phyloP scores from a whole-genome alignment of 2,113 vertebrate species.

The Calyptommatus sinebrachiatus region DNA sequence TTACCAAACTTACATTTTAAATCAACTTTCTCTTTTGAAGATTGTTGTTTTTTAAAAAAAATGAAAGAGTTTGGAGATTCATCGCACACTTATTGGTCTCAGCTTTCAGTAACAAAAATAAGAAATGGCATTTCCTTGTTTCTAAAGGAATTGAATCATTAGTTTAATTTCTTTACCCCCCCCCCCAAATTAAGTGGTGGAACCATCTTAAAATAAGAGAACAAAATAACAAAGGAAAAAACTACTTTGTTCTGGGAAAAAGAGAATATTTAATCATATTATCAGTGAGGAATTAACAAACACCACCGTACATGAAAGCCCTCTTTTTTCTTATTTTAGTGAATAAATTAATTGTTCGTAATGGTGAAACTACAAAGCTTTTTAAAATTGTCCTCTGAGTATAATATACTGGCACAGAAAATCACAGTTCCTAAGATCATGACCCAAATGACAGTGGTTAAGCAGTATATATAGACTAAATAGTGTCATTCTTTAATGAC shows the following conservation, averaged over 20 bases:
- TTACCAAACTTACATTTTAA: neutral
- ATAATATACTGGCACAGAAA: slow-evolving; percentile 48
- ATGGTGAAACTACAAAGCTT: slow-evolving; percentile 59
- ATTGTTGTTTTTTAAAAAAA: neutral
- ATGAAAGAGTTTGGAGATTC: neutral
- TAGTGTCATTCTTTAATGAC: neutral
- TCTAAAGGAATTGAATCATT: slow-evolving; percentile 42
- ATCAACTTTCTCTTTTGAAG: neutral
- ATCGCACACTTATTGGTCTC: neutral
- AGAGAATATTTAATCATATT: slow-evolving; percentile 67
- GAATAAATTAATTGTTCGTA: slow-evolving; percentile 63
- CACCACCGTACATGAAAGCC: slow-evolving; percentile 60
- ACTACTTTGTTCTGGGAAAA: slow-evolving; percentile 61
- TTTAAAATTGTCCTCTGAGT: slow-evolving; percentile 32
- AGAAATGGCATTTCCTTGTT: slow-evolving; percentile 23
- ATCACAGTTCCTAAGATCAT: slow-evolving; percentile 37
- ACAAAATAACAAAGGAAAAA: slow-evolving; percentile 60
- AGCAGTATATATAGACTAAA: slow-evolving; percentile 26
- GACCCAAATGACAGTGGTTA: slow-evolving; percentile 20
- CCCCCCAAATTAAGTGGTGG: slow-evolving; percentile 61
- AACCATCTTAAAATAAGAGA: slow-evolving; percentile 56
- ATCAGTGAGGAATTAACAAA: slow-evolving; percentile 66
- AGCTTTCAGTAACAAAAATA: slow-evolving; percentile 23
- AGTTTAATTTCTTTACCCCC: slow-evolving; percentile 42
- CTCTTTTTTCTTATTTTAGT: slow-evolving; percentile 48